Evolutionary conservation across 2,797 vertebrate genomes (phyloP), one percentile per base, ranked within the genome.

Genomic region (Mycteria americana): DNA sequence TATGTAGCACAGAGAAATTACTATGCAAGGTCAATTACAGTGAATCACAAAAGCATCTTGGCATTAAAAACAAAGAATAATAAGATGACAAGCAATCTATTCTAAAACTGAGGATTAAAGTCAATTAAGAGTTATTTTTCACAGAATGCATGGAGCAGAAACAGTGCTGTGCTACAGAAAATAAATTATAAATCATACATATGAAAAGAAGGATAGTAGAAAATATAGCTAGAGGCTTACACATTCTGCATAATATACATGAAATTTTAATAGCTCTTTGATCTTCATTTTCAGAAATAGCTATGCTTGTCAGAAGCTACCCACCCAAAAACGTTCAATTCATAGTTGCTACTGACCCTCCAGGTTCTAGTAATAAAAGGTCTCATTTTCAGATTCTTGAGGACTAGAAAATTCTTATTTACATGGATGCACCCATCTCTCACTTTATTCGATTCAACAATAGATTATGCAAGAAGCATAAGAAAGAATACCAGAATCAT

Each of bases 131-230:
- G 93, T 91, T 89, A 85, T 95, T 96, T 92, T 87, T 87, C 88
- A 93, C 39, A 62, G 90, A 96, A 88, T 54, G 72, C 69, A 92
- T 4, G 73, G 69, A 54, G 85, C 57, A 96, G 86, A 96, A 95
- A 87, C 67, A 81, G 85, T 2, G 4, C 69, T 88, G 73, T n/a
- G 69, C 79, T 95, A 94, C 31, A 90, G 89, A 95, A 97, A 96
- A 95, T 95, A 96, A 97, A 96, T 96, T 95, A 97, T 93, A 97
- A 95, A 96, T 94, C 89, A 96, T 89, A 95, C 59, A 94, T 79
- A 84, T 63, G 89, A 95, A 88, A 91, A 96, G 85, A 45, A 93
- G 72, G 48, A 91, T 82, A 89, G 68, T 76, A 92, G 78, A 88
- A 96, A 94, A 90, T 79, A 69, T 59, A 86, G 91, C 94, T 91